phyloP scores from a whole-genome alignment of 1,140 invertebrate species.

The Drosophila arawakana region DNA sequence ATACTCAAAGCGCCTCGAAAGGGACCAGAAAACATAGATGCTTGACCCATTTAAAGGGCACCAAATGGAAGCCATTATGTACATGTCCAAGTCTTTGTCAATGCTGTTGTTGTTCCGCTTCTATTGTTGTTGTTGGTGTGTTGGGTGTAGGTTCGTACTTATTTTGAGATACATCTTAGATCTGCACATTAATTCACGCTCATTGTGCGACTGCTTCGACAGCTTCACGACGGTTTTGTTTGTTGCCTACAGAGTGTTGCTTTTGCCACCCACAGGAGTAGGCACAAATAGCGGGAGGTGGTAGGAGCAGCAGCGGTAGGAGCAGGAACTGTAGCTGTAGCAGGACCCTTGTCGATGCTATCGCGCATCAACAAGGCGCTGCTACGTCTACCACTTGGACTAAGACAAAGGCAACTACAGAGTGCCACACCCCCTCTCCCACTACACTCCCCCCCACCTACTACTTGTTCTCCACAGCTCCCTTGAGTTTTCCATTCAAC shows the following conservation, averaged over 20 bases:
- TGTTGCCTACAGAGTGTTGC: conserved; percentile 70
- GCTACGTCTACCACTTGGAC: conserved; percentile 53
- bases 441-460: neutral
- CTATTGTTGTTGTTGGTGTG: conserved; percentile 15
- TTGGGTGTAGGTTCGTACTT: conserved; percentile 38
- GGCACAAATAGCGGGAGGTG: too few relatives aligned
- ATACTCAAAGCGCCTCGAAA: conserved; percentile 13
- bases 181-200: conserved; percentile 76
- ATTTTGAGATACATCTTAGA: conserved; percentile 58
- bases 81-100: conserved; percentile 48
- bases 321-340: too few relatives aligned
- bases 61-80: conserved; percentile 53
- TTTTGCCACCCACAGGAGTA: conserved; percentile 18
- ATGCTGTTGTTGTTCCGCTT: conserved; percentile 33
- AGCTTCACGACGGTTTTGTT: conserved; percentile 38
- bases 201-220: conserved; percentile 68
- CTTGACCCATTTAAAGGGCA: conserved; percentile 62
- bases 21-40: conserved; percentile 39
- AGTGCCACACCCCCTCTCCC: neutral
- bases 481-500: conserved; percentile 13
- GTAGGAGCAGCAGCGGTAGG: too few relatives aligned
- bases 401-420: conserved; percentile 58
- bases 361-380: conserved; percentile 63
- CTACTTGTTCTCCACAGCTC: neutral
- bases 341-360: conserved; percentile 53